These are phyloP conservation scores for Enteromius viviparus DNA, from an alignment of 2,797 vertebrate species.

Conservation along the genomic window DNA sequence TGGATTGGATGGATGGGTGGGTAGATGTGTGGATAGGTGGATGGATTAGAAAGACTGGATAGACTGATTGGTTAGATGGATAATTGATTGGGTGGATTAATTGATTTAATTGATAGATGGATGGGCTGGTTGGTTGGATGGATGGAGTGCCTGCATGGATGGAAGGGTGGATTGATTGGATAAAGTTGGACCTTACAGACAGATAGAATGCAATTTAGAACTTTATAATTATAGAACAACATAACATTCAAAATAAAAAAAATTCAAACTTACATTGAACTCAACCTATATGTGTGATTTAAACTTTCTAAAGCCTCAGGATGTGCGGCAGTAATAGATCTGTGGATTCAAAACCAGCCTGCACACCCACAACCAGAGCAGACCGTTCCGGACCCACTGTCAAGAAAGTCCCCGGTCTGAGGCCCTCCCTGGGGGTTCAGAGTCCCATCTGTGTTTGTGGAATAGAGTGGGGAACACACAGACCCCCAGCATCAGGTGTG, in stretches of 20 bases:
- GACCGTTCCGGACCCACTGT: background rate
- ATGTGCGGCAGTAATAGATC: conserved; percentile 14
- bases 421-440: conserved; percentile 16
- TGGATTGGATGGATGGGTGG: too few relatives aligned
- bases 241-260: background rate
- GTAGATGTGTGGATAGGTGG: too few relatives aligned
- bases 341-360: conserved; percentile 11
- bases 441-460: conserved; percentile 54
- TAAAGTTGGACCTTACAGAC: background rate
- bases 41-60: too few relatives aligned
- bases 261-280: background rate
- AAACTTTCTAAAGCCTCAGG: background rate
- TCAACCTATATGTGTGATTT: background rate
- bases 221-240: background rate
- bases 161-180: background rate
- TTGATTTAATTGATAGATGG: too few relatives aligned
- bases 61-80: too few relatives aligned
- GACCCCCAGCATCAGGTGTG: conserved; percentile 74
- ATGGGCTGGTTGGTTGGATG: too few relatives aligned
- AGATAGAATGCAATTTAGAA: background rate
- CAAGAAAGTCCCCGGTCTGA: conserved; percentile 27
- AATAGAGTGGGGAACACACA: conserved; percentile 43
- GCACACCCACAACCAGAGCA: conserved; percentile 4
- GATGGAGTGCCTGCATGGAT: background rate
- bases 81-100: too few relatives aligned